Base-by-base conservation (phyloP, 2,797 vertebrate genomes). In the Labeo calbasu region DNA sequence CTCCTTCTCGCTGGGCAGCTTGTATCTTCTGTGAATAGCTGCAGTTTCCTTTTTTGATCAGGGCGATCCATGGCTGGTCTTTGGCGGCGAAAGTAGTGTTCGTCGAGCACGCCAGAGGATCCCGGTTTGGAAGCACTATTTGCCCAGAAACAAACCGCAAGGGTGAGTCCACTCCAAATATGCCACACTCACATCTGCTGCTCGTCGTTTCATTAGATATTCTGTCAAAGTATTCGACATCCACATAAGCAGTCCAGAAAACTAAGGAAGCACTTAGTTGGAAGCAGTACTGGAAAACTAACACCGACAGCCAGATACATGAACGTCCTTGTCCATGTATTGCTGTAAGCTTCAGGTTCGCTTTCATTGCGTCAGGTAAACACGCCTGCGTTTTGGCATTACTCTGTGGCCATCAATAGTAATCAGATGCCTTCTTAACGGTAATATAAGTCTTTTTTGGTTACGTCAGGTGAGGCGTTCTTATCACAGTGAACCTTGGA, bases 1-100 rank as follows among this genome's bases (percentile, higher is more conserved):
- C 96, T 2, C 96, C 95, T 19, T 87, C 93, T 36, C 11, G 84
- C 73, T 88, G 61, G 0, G 96, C 97, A 5, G 88, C 89, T 0
- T 89, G 88, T 61, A 98, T 97, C 93, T 98, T 99, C 61, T 95
- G 92, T 0, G 94, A 90, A 89, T 97, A 96, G 36, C 89, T 96
- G 83, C 97, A 99, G 86, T 96, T 96, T n/a, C 97, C 97, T 84
- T 96, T 93, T 92, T 97, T 95, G 1, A 98, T 93, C 77, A 99
- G 92, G 0, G 97, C 97, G 79, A 98, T 96, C 97, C 97, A 99
- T 0, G 91, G 87, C 0, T 71, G 79, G 0, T 87, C 0, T 0
- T 36, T 90, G 82, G 43, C 0, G 0, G 87, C 93, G 85, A 95
- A 98, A 1, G 91, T 71, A 0, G 91, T 92, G 57, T 94, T 87